A percentile compares a stretch with the other conserved stretches of the same genome.
phyloP scores from a whole-genome alignment of 1,140 invertebrate genomes.

The Drosophila chauvacae region DNA sequence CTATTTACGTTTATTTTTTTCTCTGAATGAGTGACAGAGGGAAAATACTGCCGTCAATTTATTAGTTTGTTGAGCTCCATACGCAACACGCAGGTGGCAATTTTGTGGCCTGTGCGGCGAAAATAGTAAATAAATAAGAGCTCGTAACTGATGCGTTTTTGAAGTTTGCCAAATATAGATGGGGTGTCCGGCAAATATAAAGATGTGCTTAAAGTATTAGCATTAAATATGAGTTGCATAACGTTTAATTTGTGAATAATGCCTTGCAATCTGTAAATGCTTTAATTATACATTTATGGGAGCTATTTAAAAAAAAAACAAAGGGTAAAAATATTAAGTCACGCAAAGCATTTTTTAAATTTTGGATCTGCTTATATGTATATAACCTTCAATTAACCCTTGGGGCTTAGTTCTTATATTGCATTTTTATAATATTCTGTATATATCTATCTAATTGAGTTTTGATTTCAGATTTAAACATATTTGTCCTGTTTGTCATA shows the following conservation, averaged over 20 bases:
- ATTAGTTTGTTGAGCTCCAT: conserved; percentile 64
- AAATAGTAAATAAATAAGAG: conserved; percentile 78
- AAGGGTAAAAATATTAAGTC: no score
- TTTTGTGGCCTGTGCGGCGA: conserved; percentile 66
- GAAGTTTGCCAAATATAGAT: conserved; percentile 21
- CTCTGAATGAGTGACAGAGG: conserved; percentile 15
- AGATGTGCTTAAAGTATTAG: conserved; percentile 19
- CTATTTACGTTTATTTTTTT: neutral
- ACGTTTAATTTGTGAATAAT: neutral
- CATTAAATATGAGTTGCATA: neutral
- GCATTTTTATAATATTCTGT: no score
- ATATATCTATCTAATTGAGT: no score
- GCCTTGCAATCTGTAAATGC: neutral
- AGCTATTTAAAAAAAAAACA: no score
- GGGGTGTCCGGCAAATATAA: conserved; percentile 3
- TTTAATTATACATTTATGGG: neutral
- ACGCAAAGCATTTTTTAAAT: no score
- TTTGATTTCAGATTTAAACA: no score
- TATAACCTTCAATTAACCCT: no score
- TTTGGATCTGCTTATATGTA: no score
- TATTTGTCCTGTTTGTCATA: no score
- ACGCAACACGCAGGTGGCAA: conserved; percentile 69
- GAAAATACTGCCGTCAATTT: conserved; percentile 56
- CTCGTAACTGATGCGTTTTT: conserved; percentile 59
- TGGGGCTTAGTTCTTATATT: no score